Percentiles rank a stretch among this genome's conserved stretches.
These are phyloP conservation scores for Pedionomus torquatus DNA, from an alignment of 2,113 vertebrate genomes.

Conservation along the genomic window DNA sequence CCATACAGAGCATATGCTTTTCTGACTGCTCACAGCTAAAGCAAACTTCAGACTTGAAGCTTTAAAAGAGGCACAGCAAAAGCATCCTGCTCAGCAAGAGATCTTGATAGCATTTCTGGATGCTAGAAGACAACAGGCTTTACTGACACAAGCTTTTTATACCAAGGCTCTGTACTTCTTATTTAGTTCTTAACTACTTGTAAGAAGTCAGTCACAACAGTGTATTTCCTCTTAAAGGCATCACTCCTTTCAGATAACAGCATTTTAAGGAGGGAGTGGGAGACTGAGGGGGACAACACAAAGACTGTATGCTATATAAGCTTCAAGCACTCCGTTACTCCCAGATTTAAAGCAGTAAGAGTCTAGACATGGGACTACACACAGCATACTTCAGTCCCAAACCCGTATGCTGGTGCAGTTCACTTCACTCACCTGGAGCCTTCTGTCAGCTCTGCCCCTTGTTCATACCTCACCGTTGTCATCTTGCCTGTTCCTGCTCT, in stretches of 20 bases:
- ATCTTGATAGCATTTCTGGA: not conserved
- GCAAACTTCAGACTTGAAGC: not conserved
- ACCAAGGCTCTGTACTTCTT: not conserved
- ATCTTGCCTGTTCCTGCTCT: conserved; percentile 53
- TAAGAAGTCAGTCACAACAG: not conserved
- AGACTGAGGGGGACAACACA: not conserved
- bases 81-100: not conserved
- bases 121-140: not conserved
- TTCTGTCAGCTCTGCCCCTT: conserved; percentile 71
- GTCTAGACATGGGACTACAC: not conserved
- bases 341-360: not conserved
- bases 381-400: not conserved
- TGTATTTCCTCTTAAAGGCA: not conserved
- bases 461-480: conserved; percentile 80
- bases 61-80: not conserved
- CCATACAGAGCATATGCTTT: not conserved
- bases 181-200: not conserved
- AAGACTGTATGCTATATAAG: not conserved
- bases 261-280: fast-evolving
- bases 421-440: conserved; percentile 76
- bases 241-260: not conserved
- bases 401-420: fast-evolving
- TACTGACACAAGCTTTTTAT: not conserved
- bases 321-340: not conserved
- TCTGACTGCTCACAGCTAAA: not conserved